Conservation (phyloP, 1,140 invertebrate genomes). For the Ericerus pela region DNA sequence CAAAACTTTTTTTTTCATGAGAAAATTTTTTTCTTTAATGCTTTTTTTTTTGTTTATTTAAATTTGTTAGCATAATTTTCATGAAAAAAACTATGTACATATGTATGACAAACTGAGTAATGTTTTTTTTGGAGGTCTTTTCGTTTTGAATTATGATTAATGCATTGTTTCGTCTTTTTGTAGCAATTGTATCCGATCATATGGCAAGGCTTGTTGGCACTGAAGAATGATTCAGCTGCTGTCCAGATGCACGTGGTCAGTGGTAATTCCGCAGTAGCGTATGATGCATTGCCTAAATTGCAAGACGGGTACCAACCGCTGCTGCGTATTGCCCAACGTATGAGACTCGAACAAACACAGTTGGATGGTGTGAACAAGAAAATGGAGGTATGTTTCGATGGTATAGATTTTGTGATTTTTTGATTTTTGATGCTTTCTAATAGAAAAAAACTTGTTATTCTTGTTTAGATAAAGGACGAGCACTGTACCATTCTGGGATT, state of each 20-base stretch:
- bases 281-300: conserved; percentile 62
- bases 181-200: conserved; percentile 74
- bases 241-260: conserved; percentile 98
- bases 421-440: too few species aligned
- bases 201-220: conserved; percentile 86
- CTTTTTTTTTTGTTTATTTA: background rate
- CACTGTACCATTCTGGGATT: conserved; percentile 90
- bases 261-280: conserved; percentile 74
- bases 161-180: background rate
- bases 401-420: background rate
- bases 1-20: too few species aligned
- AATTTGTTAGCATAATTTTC: background rate
- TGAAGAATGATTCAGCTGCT: conserved; percentile 90
- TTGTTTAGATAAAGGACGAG: conserved; percentile 71
- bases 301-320: conserved; percentile 62
- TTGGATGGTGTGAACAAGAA: conserved; percentile 87
- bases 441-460: conserved; percentile 18
- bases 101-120: background rate
- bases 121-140: background rate
- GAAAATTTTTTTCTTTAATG: background rate
- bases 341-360: conserved; percentile 86
- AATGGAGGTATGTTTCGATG: conserved; percentile 62
- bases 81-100: background rate
- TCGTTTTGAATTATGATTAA: background rate
- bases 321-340: conserved; percentile 84